Conservation (phyloP, 2,888 invertebrate species). For the Macrosiphum euphorbiae region DNA sequence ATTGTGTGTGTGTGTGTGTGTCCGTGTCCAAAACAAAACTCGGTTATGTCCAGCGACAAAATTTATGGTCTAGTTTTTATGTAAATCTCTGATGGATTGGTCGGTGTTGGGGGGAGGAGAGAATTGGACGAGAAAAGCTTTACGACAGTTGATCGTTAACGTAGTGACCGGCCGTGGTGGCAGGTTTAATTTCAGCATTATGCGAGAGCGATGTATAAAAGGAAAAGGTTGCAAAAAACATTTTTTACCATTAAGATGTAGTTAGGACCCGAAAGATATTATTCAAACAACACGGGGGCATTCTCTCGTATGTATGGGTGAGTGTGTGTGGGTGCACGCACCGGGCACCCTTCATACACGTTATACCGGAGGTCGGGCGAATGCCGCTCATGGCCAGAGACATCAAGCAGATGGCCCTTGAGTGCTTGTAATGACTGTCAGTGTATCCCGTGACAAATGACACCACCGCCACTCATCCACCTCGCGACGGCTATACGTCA, state of each 20-base stretch:
- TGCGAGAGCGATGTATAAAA: not conserved
- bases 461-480: slow-evolving; percentile 3
- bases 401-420: slow-evolving; percentile 46
- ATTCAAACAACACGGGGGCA: slow-evolving; percentile 18
- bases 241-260: slow-evolving; percentile 49
- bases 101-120: no score
- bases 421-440: slow-evolving; percentile 56
- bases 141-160: slow-evolving; percentile 40
- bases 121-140: not conserved
- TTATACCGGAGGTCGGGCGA: not conserved
- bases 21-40: not conserved
- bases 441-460: slow-evolving; percentile 54
- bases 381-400: not conserved
- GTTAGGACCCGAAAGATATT: slow-evolving; percentile 37
- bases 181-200: slow-evolving; percentile 21
- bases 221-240: slow-evolving; percentile 32
- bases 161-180: not conserved
- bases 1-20: not conserved
- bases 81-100: not conserved
- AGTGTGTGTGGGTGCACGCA: not conserved
- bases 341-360: not conserved
- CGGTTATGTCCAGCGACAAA: not conserved
- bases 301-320: not conserved
- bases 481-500: slow-evolving; percentile 11
- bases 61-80: slow-evolving; percentile 29